Percentiles rank a stretch among this genome's conserved stretches.
Evolutionary conservation across 2,797 vertebrate genomes (phyloP).

Genomic region (Crocodylus rhombifer): DNA sequence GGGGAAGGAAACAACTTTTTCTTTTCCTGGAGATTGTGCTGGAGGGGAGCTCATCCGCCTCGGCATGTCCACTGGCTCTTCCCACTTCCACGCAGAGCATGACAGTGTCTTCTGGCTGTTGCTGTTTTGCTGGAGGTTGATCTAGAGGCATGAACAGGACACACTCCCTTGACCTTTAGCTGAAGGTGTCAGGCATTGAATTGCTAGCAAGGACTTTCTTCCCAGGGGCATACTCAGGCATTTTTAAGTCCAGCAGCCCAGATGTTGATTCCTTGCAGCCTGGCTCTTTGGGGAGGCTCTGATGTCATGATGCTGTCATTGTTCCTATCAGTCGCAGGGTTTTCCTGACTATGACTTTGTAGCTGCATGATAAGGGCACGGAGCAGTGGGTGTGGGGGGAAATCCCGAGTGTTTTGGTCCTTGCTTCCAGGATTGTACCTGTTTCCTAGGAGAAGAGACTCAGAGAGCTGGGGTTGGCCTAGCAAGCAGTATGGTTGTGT

Average conservation of each 20-base stretch:
- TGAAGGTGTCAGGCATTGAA: background rate
- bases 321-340: background rate
- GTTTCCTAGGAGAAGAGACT: too few relatives aligned
- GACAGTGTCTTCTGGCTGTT: background rate
- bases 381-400: too few relatives aligned
- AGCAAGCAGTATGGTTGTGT: too few relatives aligned
- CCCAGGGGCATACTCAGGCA: background rate
- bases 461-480: too few relatives aligned
- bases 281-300: background rate
- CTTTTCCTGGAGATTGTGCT: background rate
- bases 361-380: too few relatives aligned
- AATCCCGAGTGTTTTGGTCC: too few relatives aligned
- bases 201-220: background rate
- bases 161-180: background rate
- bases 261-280: background rate
- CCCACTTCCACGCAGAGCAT: background rate
- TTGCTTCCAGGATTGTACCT: too few relatives aligned
- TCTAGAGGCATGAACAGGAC: background rate
- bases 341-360: background rate
- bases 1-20: conserved; percentile 47
- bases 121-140: background rate
- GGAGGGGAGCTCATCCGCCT: conserved; percentile 50
- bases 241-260: background rate
- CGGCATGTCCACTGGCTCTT: background rate
- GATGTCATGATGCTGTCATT: conserved; percentile 2